Conservation (phyloP, 1,140 invertebrate genomes). For the Hestina assimilis region DNA sequence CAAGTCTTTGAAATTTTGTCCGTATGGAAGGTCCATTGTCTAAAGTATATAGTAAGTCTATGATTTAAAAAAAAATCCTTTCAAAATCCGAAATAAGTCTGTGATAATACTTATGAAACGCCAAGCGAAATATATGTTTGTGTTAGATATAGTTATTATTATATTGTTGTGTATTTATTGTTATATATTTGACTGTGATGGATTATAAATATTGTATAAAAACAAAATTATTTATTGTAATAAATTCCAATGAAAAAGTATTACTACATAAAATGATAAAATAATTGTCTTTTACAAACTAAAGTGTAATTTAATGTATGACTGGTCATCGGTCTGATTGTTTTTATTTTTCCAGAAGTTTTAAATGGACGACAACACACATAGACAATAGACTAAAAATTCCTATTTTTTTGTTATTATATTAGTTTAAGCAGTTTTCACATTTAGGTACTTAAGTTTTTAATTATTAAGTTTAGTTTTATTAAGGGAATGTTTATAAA, state of each 20-base stretch:
- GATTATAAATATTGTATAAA: not conserved
- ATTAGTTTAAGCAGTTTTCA: not conserved
- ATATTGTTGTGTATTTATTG: too few relatives aligned
- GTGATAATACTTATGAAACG: not conserved
- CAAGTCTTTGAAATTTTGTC: too few relatives aligned
- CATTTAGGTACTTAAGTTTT: conserved; percentile 7
- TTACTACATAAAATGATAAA: too few relatives aligned
- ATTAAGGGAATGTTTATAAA: not conserved
- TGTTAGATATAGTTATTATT: too few relatives aligned
- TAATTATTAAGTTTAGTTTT: not conserved
- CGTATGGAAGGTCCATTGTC: not conserved
- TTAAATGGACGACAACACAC: too few relatives aligned
- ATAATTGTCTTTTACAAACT: too few relatives aligned
- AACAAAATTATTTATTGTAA: not conserved
- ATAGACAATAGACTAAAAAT: too few relatives aligned
- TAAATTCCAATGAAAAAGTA: not conserved
- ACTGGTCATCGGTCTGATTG: too few relatives aligned
- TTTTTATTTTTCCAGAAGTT: too few relatives aligned
- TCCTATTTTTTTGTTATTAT: not conserved
- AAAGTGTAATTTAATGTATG: too few relatives aligned
- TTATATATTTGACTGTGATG: not conserved
- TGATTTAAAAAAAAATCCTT: not conserved
- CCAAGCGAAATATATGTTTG: too few relatives aligned
- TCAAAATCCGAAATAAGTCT: not conserved
- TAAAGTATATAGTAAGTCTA: not conserved